phyloP scores from a whole-genome alignment of 2,113 vertebrate genomes.

The Neolamprologus kungweensis region DNA sequence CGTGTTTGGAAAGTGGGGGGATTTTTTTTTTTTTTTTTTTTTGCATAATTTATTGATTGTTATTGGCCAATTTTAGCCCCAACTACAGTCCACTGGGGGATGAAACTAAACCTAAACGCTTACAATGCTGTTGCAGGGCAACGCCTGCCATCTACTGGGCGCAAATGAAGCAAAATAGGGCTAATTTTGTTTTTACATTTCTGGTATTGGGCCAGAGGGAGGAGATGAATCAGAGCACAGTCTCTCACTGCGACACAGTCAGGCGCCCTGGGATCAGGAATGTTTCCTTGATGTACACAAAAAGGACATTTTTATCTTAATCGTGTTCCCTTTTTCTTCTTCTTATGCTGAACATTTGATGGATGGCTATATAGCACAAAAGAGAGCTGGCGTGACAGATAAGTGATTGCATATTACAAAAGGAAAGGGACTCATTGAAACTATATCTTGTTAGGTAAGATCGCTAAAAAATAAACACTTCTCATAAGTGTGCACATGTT shows the following conservation, averaged over 20 bases:
- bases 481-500: neutral
- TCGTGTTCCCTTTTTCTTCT: neutral
- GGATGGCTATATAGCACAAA: neutral
- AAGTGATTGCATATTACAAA: neutral
- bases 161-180: neutral
- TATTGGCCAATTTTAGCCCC: neutral
- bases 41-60: neutral
- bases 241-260: slow-evolving; percentile 21
- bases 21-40: neutral
- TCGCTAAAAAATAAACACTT: neutral
- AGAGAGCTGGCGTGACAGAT: neutral
- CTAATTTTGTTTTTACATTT: neutral
- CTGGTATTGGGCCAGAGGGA: slow-evolving; percentile 18
- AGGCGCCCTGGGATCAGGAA: slow-evolving; percentile 30
- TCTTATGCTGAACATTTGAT: neutral
- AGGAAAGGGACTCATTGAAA: neutral
- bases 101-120: neutral
- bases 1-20: neutral
- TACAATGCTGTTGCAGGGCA: neutral
- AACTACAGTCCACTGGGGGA: neutral
- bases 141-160: slow-evolving; percentile 61
- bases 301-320: neutral
- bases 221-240: slow-evolving; percentile 35
- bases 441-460: neutral
- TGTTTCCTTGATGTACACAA: neutral